phyloP scores from a whole-genome alignment of 2,113 vertebrate species.

The Gambusia affinis region DNA sequence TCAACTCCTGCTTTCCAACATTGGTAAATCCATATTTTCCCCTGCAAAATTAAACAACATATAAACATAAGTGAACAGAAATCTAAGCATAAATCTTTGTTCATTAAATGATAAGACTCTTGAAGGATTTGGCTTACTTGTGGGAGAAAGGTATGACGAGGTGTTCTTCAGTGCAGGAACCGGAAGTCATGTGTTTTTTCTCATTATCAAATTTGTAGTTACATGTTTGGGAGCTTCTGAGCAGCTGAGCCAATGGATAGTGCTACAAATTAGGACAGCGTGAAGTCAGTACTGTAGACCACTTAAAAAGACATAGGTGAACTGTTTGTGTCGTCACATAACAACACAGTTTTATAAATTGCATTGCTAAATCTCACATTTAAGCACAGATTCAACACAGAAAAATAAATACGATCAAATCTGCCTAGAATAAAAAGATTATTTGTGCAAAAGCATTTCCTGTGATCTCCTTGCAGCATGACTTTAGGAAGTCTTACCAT shows the following conservation, averaged over 20 bases:
- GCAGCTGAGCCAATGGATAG: constrained; percentile 81
- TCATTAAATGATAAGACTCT: neutral
- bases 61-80: neutral
- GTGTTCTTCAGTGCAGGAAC: constrained; percentile 87
- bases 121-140: constrained; percentile 79
- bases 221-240: constrained; percentile 89
- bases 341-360: neutral
- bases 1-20: constrained; percentile 87
- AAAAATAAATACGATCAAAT: neutral
- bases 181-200: constrained; percentile 86
- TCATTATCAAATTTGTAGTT: constrained; percentile 88
- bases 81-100: neutral
- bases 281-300: neutral
- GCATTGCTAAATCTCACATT: neutral
- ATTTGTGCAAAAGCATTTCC: neutral
- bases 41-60: constrained; percentile 63
- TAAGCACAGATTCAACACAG: neutral
- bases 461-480: neutral
- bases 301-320: neutral
- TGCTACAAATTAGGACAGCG: constrained; percentile 72
- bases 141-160: constrained; percentile 87
- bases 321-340: too few relatives aligned
- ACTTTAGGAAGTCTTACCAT: constrained; percentile 76
- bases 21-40: constrained; percentile 83
- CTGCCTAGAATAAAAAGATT: neutral